These are phyloP conservation scores for Lamprotornis superbus DNA, from an alignment of 2,113 vertebrate species.

Conservation along the genomic window DNA sequence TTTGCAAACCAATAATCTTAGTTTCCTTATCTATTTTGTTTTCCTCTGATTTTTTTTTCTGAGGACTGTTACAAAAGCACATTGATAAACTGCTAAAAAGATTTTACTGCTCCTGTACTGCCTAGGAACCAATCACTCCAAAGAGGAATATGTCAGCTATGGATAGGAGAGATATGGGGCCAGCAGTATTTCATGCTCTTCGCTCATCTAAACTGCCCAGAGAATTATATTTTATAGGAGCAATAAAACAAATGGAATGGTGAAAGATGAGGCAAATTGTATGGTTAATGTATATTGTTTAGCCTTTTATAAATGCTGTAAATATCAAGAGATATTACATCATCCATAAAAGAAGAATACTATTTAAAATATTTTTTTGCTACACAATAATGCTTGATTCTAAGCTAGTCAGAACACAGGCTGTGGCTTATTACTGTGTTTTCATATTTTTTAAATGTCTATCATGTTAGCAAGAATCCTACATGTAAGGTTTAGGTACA, in stretches of 20 bases:
- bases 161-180: not conserved
- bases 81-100: not conserved
- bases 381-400: not conserved
- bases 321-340: not conserved
- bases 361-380: not conserved
- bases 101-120: not conserved
- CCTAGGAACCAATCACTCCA: not conserved
- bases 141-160: not conserved
- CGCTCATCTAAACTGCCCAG: not conserved
- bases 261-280: slow-evolving; percentile 1
- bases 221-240: not conserved
- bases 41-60: not conserved
- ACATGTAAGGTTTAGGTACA: not conserved
- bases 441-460: not conserved
- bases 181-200: not conserved
- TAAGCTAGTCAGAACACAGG: not conserved
- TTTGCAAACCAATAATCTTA: not conserved
- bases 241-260: slow-evolving; percentile 4
- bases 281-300: slow-evolving; percentile 1
- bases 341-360: not conserved
- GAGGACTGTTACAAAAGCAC: not conserved
- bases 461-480: not conserved
- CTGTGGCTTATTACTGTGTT: not conserved
- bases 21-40: not conserved
- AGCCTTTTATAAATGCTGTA: not conserved